These are phyloP conservation scores for Coremacera marginata DNA, from an alignment of 2,888 invertebrate genomes.

Conservation along the genomic window DNA sequence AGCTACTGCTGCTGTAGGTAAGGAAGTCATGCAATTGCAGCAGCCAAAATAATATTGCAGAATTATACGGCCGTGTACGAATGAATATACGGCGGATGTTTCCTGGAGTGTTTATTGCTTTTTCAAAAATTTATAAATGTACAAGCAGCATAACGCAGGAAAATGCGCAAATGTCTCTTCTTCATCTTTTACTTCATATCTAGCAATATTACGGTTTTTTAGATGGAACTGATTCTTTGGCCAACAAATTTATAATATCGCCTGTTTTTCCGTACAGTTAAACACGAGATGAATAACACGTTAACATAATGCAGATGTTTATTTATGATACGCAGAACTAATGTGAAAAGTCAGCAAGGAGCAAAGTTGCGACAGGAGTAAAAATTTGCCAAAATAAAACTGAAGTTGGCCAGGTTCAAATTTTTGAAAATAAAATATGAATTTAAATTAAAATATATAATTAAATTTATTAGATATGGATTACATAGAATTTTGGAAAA, in stretches of 20 bases:
- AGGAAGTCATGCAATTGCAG: slow-evolving; percentile 33
- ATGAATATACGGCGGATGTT: slow-evolving; percentile 47
- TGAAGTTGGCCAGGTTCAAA: too few species aligned
- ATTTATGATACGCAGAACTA: slow-evolving; percentile 43
- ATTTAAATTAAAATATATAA: too few species aligned
- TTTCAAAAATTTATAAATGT: slow-evolving; percentile 32
- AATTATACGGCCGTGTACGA: slow-evolving; percentile 37
- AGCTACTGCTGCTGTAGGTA: slow-evolving; percentile 40
- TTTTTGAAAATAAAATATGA: too few species aligned
- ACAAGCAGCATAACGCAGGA: slow-evolving; percentile 6
- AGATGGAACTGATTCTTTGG: slow-evolving; percentile 25
- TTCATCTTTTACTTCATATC: slow-evolving; percentile 31
- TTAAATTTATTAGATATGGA: too few species aligned
- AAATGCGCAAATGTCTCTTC: slow-evolving; percentile 24
- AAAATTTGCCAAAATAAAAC: neutral
- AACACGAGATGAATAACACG: slow-evolving; percentile 63
- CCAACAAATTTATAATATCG: slow-evolving; percentile 57
- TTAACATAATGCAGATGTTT: slow-evolving; percentile 54
- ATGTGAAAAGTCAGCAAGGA: slow-evolving; percentile 54
- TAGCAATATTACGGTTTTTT: slow-evolving; percentile 7
- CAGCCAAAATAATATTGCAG: slow-evolving; percentile 41
- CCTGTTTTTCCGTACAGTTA: slow-evolving; percentile 64
- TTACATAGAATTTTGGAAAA: too few species aligned
- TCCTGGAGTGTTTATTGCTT: slow-evolving; percentile 61
- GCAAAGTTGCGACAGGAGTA: neutral